Conservation (phyloP, 2,113 vertebrate species). For the Xiphias gladius region DNA sequence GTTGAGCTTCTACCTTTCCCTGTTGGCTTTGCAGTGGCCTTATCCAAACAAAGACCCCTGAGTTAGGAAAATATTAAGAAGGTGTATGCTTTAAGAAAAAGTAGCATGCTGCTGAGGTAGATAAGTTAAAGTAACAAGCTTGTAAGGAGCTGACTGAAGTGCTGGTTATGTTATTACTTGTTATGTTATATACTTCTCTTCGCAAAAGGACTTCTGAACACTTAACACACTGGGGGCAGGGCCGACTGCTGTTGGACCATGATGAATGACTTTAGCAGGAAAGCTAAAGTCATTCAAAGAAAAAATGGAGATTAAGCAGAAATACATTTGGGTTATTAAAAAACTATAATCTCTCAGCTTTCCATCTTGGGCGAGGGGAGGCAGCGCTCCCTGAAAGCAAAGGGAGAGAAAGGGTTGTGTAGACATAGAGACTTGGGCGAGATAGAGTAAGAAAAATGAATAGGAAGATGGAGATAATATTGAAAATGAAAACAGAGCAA, state of each 20-base stretch:
- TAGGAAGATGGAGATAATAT: conserved; percentile 43
- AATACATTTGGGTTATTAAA: conserved; percentile 68
- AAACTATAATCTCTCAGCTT: conserved; percentile 61
- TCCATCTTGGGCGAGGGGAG: conserved; percentile 26
- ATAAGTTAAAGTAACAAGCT: conserved; percentile 67
- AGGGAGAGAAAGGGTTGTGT: neutral
- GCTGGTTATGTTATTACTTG: conserved; percentile 38
- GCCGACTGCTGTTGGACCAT: conserved; percentile 17
- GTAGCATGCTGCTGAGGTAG: conserved; percentile 26
- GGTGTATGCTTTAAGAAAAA: conserved; percentile 32
- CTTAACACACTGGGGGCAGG: conserved; percentile 1
- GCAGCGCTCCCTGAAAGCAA: conserved; percentile 33
- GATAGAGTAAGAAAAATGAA: conserved; percentile 46
- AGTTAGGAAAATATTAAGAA: conserved; percentile 60
- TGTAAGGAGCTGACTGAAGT: conserved; percentile 46
- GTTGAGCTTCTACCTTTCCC: neutral
- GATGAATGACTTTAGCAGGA: conserved; percentile 50
- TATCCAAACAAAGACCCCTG: conserved; percentile 55
- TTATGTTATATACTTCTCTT: conserved; percentile 51
- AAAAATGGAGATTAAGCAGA: conserved; percentile 63
- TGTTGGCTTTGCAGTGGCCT: conserved; percentile 29
- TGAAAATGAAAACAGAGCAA: conserved; percentile 52
- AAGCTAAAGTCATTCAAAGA: too few species aligned
- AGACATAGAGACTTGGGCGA: neutral
- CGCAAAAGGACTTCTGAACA: conserved; percentile 42